Base-by-base conservation (phyloP, 2,888 invertebrate genomes). In the Monoplex corrugatus region DNA sequence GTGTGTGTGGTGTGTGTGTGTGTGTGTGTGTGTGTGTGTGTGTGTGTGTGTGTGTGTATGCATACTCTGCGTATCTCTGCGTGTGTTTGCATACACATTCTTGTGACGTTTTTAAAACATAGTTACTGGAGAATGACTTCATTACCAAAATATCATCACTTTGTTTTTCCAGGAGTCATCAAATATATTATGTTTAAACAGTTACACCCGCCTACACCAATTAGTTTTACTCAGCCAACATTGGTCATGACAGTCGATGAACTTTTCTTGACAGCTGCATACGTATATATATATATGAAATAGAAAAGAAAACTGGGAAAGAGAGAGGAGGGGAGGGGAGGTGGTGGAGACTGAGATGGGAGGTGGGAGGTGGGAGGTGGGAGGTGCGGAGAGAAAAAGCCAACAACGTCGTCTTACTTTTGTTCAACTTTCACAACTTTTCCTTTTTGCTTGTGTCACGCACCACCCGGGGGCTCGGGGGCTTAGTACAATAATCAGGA, bases 381-480 rank as follows among this genome's bases (percentile, higher is more conserved):
- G 23, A 0, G 80, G 6, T 23, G 43, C 5, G 43, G 28, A 0
- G 80, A 35, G 45, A 83, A 75, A 10, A 80, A 80, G 43, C 78
- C 43, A 80, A 43, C 23, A 80, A n/a, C n/a, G n/a, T n/a, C n/a
- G n/a, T n/a, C n/a, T 80, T 80, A 80, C 78, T 80, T 84, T 84
- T 57, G 19, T 84, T 84, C 84, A 84, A 84, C 84, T 84, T 84
- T 84, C 50, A 84, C 84, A 84, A 84, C 84, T 84, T 84, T 84
- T 84, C 84, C 84, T 84, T 84, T 84, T 84, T 84, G 84, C 84
- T 84, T 38, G 84, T 84, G 84, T 84, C 84, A 84, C 84, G 84
- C 84, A 57, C 35, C 44, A 35, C 1, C 84, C 84, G 1, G 38
- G 23, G n/a, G 35, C 78, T 32, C 28, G 23, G 3, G 57, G 84